Base-by-base conservation (phyloP, 2,113 vertebrate species). In the Aphyosemion australe region DNA sequence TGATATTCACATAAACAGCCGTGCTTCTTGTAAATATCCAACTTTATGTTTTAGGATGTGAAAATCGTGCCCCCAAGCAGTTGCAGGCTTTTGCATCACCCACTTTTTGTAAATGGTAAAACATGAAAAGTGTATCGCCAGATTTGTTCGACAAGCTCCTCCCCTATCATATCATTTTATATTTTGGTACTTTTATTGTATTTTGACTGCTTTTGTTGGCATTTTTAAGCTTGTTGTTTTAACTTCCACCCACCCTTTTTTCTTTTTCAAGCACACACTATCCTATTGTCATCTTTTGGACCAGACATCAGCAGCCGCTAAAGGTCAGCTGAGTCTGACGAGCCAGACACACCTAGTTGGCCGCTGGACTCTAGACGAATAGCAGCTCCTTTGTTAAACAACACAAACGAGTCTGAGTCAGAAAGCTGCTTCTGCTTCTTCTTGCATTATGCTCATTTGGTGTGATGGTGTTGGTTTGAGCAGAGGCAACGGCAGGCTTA, bases 341-440 rank as follows among this genome's bases (percentile, higher is more conserved):
- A 21, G 12, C 51, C 16, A 51, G 39, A 62, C 79, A 31, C 82
- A 60, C 82, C 71, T 57, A 39, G 56, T 43, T 6, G 31, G 59
- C 76, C 51, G 14, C 65, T 80, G 59, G 59, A 58, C 20, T 16
- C 15, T 3, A 13, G 46, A 19, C 42, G 45, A 21, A 32, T 0
- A 9, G 49, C 41, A 45, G 14, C 77, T 69, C 64, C 61, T 48
- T 48, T n/a, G 1, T 66, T 80, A 54, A 62, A 37, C 34, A 52
- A 14, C 50, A 12, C 15, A 7, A 21, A 12, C 2, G 3, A 46
- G 10, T 49, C 19, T 61, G 19, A 15, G 7, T 0, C 51, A 15
- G 20, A 61, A 68, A 61, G 46, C 62, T 46, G 43, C 61, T 69
- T 46, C 39, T 39, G 19, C 46, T 78, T 69, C 59, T 56, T 39